phyloP scores from a whole-genome alignment of 2,797 vertebrate genomes.

The Fundulus diaphanus region DNA sequence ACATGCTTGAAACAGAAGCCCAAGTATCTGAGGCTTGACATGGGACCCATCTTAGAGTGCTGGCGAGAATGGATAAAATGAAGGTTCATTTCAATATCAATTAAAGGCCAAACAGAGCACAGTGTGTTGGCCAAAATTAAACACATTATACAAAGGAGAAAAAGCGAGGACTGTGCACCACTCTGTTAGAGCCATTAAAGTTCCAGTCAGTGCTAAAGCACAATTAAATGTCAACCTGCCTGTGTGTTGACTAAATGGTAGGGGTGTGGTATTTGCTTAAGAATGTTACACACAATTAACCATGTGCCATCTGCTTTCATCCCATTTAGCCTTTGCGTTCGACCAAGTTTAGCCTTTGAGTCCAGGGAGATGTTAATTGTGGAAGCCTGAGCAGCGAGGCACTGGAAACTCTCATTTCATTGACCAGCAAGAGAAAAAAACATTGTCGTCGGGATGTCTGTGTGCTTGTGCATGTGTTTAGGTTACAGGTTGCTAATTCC shows the following conservation, averaged over 20 bases:
- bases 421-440: conserved; percentile 56
- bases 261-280: conserved; percentile 43
- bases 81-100: conserved; percentile 37
- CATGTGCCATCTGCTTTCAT: conserved; percentile 32
- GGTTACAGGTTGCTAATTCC: conserved; percentile 44
- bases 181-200: conserved; percentile 30
- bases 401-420: conserved; percentile 53
- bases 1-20: not conserved
- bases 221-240: conserved; percentile 52
- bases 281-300: conserved; percentile 63
- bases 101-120: conserved; percentile 29
- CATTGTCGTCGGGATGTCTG: conserved; percentile 13
- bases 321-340: conserved; percentile 49
- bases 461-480: conserved; percentile 23
- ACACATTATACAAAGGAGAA: conserved; percentile 27
- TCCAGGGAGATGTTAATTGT: conserved; percentile 55
- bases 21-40: not conserved
- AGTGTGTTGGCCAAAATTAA: conserved; percentile 36
- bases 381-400: conserved; percentile 53
- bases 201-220: conserved; percentile 47
- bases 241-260: conserved; percentile 40
- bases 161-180: conserved; percentile 19
- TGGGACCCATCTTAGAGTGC: not conserved
- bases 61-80: conserved; percentile 23
- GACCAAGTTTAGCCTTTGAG: conserved; percentile 49